Percentiles rank a stretch among this genome's conserved stretches.
Evolutionary conservation across 1,140 invertebrate species (phyloP).

Genomic region (Caenorhabditis remanei): DNA sequence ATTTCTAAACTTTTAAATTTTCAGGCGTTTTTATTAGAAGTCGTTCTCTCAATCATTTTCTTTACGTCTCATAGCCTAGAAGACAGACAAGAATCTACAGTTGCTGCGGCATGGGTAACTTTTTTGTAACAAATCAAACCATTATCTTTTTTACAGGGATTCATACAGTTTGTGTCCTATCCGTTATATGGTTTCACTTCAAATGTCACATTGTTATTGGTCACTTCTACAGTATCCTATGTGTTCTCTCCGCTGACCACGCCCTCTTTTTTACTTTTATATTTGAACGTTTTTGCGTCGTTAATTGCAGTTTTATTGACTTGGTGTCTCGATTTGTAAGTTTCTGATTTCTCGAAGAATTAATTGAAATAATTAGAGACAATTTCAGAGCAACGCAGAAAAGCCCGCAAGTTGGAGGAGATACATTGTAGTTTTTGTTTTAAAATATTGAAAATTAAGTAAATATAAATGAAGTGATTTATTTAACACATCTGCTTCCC

Average conservation of each 20-base stretch:
- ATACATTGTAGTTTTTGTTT: no score
- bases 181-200: conserved; percentile 38
- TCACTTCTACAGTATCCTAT: conserved; percentile 45
- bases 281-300: conserved; percentile 13
- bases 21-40: conserved; percentile 14
- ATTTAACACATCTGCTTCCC: neutral
- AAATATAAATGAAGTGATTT: conserved; percentile 7
- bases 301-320: neutral
- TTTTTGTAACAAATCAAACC: no score
- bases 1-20: neutral
- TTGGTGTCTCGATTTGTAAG: conserved; percentile 28
- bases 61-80: neutral
- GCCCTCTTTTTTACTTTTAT: conserved; percentile 20
- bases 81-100: neutral
- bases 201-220: conserved; percentile 11
- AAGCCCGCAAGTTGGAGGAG: neutral
- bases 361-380: neutral
- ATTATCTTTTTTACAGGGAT: neutral
- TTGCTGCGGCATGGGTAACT: conserved; percentile 11
- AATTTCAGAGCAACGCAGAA: neutral
- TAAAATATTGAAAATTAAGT: neutral
- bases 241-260: neutral
- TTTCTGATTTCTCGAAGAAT: neutral
- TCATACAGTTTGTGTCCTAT: conserved; percentile 38
- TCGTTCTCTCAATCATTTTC: neutral